Percentiles rank a stretch among this genome's conserved stretches.
phyloP scores from a whole-genome alignment of 2,888 invertebrate genomes.

The Tetragonula carbonaria region DNA sequence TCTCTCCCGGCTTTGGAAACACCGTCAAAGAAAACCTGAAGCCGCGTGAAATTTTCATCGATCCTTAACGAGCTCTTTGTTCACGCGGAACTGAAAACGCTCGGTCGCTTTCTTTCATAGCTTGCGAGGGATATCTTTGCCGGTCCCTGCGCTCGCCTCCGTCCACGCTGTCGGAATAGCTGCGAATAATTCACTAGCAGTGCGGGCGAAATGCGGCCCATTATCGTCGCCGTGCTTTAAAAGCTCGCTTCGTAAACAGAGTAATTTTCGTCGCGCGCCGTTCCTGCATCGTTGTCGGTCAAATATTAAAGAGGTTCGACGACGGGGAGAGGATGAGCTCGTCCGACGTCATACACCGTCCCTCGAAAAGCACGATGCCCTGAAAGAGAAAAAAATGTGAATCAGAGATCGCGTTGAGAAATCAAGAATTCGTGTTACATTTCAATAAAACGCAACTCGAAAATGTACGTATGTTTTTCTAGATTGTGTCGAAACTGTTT shows the following conservation, averaged over 20 bases:
- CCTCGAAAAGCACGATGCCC: no score
- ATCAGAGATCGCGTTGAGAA: no score
- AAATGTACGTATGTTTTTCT: no score
- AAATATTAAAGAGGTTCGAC: conserved; percentile 8
- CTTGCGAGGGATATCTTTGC: neutral
- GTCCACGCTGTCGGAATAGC: neutral
- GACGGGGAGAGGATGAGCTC: neutral
- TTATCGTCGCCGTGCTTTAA: conserved; percentile 25
- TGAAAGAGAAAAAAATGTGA: no score
- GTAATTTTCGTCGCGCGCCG: conserved; percentile 1
- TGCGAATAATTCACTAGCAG: conserved; percentile 18
- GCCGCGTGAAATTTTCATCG: conserved; percentile 45
- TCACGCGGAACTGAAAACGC: neutral
- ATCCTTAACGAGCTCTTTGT: conserved; percentile 43
- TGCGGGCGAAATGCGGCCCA: conserved; percentile 10
- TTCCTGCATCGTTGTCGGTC: neutral
- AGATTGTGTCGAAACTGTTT: no score
- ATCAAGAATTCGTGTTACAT: no score
- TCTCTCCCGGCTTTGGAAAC: neutral
- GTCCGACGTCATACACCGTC: no score
- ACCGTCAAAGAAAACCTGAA: neutral
- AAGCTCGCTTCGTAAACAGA: neutral
- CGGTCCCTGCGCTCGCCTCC: no score
- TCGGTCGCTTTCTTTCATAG: conserved; percentile 9
- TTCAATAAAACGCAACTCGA: no score